phyloP scores from a whole-genome alignment of 2,797 vertebrate genomes.

The Poecilia picta region DNA sequence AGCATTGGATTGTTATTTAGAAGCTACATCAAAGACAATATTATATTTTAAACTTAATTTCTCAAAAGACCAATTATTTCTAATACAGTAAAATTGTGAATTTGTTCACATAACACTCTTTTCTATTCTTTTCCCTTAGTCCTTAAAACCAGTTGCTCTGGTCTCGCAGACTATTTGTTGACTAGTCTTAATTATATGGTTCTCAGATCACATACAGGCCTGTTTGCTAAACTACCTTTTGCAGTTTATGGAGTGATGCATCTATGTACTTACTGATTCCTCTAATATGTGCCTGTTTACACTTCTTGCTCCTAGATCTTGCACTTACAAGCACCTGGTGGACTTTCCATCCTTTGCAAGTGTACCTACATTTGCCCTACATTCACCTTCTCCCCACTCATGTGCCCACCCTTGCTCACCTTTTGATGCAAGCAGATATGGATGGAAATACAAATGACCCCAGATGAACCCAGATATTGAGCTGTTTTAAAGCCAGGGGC shows the following conservation, averaged over 20 bases:
- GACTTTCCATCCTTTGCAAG: conserved; percentile 55
- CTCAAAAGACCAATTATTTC: conserved; percentile 22
- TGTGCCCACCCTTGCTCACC: conserved; percentile 56
- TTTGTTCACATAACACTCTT: conserved; percentile 34
- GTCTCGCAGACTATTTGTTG: conserved; percentile 38
- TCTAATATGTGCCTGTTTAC: conserved; percentile 53
- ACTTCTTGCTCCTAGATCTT: conserved; percentile 37
- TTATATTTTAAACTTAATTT: conserved; percentile 25
- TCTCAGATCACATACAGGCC: conserved; percentile 43
- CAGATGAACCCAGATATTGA: conserved; percentile 78
- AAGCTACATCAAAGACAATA: background rate
- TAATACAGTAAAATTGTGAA: conserved; percentile 16
- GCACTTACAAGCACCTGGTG: conserved; percentile 47
- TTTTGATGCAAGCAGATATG: conserved; percentile 76
- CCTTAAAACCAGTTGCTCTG: conserved; percentile 47
- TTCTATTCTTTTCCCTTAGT: conserved; percentile 23
- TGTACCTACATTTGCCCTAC: conserved; percentile 67
- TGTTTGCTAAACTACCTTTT: conserved; percentile 50
- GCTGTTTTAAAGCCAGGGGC: conserved; percentile 76
- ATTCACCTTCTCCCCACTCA: conserved; percentile 63
- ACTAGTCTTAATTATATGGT: conserved; percentile 52
- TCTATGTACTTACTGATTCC: conserved; percentile 30
- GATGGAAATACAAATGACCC: conserved; percentile 82
- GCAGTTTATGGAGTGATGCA: conserved; percentile 45
- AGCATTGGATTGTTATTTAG: background rate